Evolutionary conservation across 2,797 vertebrate species (phyloP).

Genomic region (Hozukius guyotensis): DNA sequence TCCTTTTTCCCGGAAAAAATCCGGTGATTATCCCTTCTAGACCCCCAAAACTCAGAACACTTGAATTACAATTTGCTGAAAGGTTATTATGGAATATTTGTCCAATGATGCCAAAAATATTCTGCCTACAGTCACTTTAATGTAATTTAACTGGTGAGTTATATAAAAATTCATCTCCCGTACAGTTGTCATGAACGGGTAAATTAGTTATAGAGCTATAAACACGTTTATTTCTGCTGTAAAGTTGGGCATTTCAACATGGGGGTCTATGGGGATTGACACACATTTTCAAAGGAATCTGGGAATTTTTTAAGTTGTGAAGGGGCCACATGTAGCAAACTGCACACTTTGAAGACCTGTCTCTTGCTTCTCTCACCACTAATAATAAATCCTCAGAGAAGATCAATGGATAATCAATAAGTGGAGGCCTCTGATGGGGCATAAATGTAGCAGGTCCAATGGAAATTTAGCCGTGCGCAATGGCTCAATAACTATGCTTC

Average conservation of each 20-base stretch:
- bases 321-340: neutral
- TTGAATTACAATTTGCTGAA: too few relatives aligned
- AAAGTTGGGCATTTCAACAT: too few relatives aligned
- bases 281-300: too few relatives aligned
- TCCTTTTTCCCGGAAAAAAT: neutral
- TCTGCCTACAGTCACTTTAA: too few relatives aligned
- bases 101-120: too few relatives aligned
- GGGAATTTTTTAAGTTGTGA: neutral
- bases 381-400: slow-evolving; percentile 27
- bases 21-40: neutral
- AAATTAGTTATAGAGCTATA: too few relatives aligned
- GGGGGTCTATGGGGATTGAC: too few relatives aligned
- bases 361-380: neutral
- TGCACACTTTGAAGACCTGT: neutral
- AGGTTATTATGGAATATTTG: too few relatives aligned
- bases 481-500: neutral
- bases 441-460: neutral
- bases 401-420: slow-evolving; percentile 47
- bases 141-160: too few relatives aligned
- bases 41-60: neutral
- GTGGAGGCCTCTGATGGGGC: slow-evolving; percentile 13
- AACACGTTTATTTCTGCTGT: too few relatives aligned
- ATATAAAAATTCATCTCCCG: too few relatives aligned
- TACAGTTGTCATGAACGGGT: too few relatives aligned
- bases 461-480: neutral